These are phyloP conservation scores for Drosophila ironensis DNA, from an alignment of 1,140 invertebrate species.

Conservation along the genomic window DNA sequence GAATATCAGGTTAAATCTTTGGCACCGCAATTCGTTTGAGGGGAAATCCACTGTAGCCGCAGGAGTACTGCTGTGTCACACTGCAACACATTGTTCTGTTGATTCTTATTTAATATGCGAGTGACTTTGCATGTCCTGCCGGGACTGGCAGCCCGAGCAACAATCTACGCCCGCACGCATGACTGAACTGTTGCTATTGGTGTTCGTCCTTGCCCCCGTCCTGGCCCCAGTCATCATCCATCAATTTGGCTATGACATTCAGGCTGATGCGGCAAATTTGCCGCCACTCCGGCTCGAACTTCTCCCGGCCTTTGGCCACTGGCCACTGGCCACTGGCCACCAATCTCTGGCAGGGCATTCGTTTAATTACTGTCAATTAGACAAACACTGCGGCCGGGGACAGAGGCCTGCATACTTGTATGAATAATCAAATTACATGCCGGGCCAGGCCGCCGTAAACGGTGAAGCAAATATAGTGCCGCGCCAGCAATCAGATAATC, in stretches of 20 bases:
- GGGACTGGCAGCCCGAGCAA: constrained; percentile 13
- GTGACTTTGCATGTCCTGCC: constrained; percentile 50
- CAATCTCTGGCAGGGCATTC: constrained; percentile 10
- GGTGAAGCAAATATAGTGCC: constrained; percentile 14
- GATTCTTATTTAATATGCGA: constrained; percentile 37
- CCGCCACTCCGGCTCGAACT: constrained; percentile 3
- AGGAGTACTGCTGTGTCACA: constrained; percentile 6
- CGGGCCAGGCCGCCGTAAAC: not conserved
- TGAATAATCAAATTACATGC: constrained; percentile 59
- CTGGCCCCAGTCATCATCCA: constrained; percentile 50
- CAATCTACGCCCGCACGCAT: constrained; percentile 40
- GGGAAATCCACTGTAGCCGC: constrained; percentile 28
- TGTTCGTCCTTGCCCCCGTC: constrained; percentile 15
- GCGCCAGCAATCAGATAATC: constrained; percentile 59
- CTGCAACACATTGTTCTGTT: constrained; percentile 56
- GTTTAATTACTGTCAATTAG: constrained; percentile 72
- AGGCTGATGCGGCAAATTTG: constrained; percentile 47
- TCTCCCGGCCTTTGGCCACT: too few species aligned
- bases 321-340: too few species aligned
- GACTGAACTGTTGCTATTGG: constrained; percentile 28
- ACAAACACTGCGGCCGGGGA: constrained; percentile 44
- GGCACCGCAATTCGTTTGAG: too few species aligned
- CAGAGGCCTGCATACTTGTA: constrained; percentile 22
- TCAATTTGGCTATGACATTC: constrained; percentile 49
- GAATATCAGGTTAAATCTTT: too few species aligned